These are phyloP conservation scores for Drosophila fuyamai DNA, from an alignment of 1,140 invertebrate genomes.

Conservation along the genomic window DNA sequence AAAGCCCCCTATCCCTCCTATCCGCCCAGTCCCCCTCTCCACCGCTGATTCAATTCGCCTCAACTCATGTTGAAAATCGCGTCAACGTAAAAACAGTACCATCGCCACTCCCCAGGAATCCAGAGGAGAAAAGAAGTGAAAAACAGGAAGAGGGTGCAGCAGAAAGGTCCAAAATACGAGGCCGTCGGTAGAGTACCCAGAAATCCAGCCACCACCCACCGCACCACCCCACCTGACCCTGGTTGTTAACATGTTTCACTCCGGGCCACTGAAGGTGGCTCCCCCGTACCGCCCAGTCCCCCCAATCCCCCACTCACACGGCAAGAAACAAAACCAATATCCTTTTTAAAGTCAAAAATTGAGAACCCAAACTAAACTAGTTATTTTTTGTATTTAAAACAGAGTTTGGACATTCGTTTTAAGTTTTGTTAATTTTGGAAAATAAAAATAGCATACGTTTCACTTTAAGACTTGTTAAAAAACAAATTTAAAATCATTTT, in stretches of 20 bases:
- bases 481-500: no score
- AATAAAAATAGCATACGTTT: no score
- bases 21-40: no score
- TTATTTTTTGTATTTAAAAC: no score
- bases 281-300: no score
- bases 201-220: conserved; percentile 2
- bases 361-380: no score
- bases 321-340: background rate
- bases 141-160: conserved; percentile 10
- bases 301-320: background rate
- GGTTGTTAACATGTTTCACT: conserved; percentile 38
- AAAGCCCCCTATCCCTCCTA: no score
- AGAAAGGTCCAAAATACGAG: conserved; percentile 18
- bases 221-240: conserved; percentile 10
- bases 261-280: conserved; percentile 21
- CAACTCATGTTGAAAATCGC: conserved; percentile 68
- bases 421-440: no score
- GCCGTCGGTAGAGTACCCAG: conserved; percentile 24
- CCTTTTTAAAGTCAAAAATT: no score
- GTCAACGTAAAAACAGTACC: conserved; percentile 51
- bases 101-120: conserved; percentile 11
- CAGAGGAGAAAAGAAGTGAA: conserved; percentile 7
- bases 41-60: conserved; percentile 57
- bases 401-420: no score
- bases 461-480: no score